Percentiles rank a stretch among this genome's conserved stretches.
phyloP scores from a whole-genome alignment of 2,113 vertebrate species.

The Planiliza haematocheilus region DNA sequence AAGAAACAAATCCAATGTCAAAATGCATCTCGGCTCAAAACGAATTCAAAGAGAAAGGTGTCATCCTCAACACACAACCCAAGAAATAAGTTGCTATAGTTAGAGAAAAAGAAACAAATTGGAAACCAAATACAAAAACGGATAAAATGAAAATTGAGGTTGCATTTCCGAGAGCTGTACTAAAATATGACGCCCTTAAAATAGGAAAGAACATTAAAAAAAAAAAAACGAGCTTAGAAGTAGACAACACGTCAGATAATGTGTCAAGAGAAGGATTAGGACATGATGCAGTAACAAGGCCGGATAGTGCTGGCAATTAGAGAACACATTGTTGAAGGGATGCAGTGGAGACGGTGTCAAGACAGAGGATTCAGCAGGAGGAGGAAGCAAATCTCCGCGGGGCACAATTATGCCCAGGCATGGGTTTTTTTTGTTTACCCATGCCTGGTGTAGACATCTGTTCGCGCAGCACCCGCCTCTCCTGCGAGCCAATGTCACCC shows the following conservation, averaged over 20 bases:
- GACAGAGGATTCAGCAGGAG: constrained; percentile 29
- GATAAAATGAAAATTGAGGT: background rate
- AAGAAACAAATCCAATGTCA: background rate
- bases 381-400: constrained; percentile 55
- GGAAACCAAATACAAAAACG: background rate
- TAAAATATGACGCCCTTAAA: background rate
- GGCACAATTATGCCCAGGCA: constrained; percentile 58
- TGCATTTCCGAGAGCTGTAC: background rate
- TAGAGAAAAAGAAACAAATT: background rate
- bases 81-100: background rate
- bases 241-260: background rate
- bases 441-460: constrained; percentile 78
- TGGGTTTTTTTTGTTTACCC: constrained; percentile 70
- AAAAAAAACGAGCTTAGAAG: background rate
- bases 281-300: constrained; percentile 1
- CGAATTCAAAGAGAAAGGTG: background rate
- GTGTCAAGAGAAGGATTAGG: constrained; percentile 1
- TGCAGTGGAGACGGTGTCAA: constrained; percentile 2
- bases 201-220: background rate
- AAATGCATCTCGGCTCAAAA: background rate
- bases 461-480: constrained; percentile 72
- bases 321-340: constrained; percentile 11
- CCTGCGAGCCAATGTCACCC: constrained; percentile 70
- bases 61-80: background rate
- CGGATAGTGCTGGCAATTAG: constrained; percentile 16